Base-by-base conservation (phyloP, 2,888 invertebrate species). In the Agelastica alni region DNA sequence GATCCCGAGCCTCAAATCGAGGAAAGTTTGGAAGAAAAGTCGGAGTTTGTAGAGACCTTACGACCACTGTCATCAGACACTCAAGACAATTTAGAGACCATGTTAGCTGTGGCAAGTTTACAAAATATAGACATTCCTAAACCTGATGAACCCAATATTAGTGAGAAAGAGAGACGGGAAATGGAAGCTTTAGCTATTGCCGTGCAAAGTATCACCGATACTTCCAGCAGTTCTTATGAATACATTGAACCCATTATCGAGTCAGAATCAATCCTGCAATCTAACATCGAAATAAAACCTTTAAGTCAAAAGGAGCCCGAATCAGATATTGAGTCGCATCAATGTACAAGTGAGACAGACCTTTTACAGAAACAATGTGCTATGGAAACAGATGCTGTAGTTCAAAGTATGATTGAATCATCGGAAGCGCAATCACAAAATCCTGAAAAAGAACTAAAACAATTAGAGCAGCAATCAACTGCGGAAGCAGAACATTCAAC, bases 121-220 rank as follows among this genome's bases (percentile, higher is more conserved):
- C 59, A 66, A 37, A 60, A 58, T 28, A 61, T 62, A 13, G 53
- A 62, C 28, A 53, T 59, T 18, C 44, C 55, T 10, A 51, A 56
- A 28, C 20, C 37, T 1, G 26, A 49, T 20, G 57, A 53, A 26
- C 44, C 41, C 9, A n/a, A 47, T 30, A 43, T 64, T 26, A 64
- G 58, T 20, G 65, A 65, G 22, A 65, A 60, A 26, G 66, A 67
- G 46, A 47, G 59, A 13, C 49, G 53, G 12, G 66, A 68, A 42
- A 65, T 65, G 62, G 66, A 68, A 56, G 63, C 68, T 16, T 44
- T 68, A 9, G 59, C 63, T 39, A 58, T 58, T 44, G 68, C 66
- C 12, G 66, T 66, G 4, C 66, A 65, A 44, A 66, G 68, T 36
- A 68, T 66, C 4, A 68, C 64, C 5, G 64, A 63, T 34, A 34